Evolutionary conservation across 2,888 invertebrate genomes (phyloP), one percentile per base, ranked within the genome.

Genomic region (Caenorhabditis becei): DNA sequence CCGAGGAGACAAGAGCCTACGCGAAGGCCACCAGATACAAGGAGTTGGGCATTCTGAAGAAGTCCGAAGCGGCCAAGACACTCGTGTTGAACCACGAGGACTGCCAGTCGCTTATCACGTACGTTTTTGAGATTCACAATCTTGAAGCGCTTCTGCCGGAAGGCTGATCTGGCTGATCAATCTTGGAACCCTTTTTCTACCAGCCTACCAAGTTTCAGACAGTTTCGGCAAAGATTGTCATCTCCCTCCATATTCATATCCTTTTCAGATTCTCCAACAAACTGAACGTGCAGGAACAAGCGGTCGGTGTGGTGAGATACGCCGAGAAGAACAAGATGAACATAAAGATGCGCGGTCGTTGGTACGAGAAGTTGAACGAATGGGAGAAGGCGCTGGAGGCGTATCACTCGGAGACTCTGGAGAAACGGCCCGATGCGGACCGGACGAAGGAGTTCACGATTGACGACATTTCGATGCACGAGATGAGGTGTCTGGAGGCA

Each of bases 341-440:
- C 51, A 79, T 83, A 23, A 62, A 79, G 32, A 91, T 92, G 51
- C 91, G 96, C 92, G 96, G 97, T 58, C 94, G 96, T 8, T 99
- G 99, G 99, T 97, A 97, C 92, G 99, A 99, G 91, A 98, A 99
- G 92, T 93, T 99, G 1, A 97, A 99, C 92, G 97, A 97, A 91
- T 99, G 98, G 98, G 97, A 97, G 88, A 96, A 96, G 91, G 99
- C 99, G 0, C 92, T 97, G 51, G 94, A 94, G 81, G 94, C 96
- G 0, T 99, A 99, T 89, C 94, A 94, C 61, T 94, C 94, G 65
- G 95, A 74, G n/a, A 59, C 41, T 5, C 5, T 20, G 11, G 51
- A 70, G 24, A 67, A 67, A 14, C 41, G 44, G 16, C 41, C 41
- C 2, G 41, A 41, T 5, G 16, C 7, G 7, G 41, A 41, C 16